Base-by-base conservation (phyloP, 2,888 invertebrate species). In the Athalia circularis region DNA sequence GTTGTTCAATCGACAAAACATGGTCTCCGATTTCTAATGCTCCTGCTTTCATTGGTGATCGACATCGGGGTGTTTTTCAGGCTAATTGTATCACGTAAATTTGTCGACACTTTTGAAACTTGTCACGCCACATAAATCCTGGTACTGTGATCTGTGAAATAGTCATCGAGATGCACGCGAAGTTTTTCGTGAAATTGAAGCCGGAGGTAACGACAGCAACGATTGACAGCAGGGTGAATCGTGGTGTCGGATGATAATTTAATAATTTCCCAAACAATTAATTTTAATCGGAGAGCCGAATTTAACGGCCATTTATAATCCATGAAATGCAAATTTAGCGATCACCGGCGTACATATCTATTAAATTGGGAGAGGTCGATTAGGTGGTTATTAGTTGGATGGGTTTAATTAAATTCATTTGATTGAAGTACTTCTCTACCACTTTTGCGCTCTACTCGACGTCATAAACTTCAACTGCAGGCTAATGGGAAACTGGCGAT, bases 271-370 rank as follows among this genome's bases (percentile, higher is more conserved):
- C 6, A 11, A 47, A 47, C 52, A 45, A 47, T 72, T 13, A 59
- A 59, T 59, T 72, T 9, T 5, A 59, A n/a, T 13, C 59, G 57
- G 45, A 59, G 72, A 72, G 57, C 57, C 52, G 6, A 59, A 72
- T 72, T 72, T 52, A 45, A 45, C 57, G 59, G 45, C 45, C 59
- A 57, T 72, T 72, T 72, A 72, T 72, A 72, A 72, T 72, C 72
- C 72, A 72, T 72, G 59, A 72, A 72, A 72, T 57, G 59, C 72
- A 72, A 72, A 72, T 72, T 72, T 59, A 72, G 72, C 72, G 57
- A 72, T 72, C 72, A 72, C 57, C 72, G 45, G 57, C 72, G 72
- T 59, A 72, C 72, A 59, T 72, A 72, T 57, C 72, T 57, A 72
- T 72, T 72, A 72, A 72, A 59, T 59, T 47, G 72, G 72, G 29